phyloP scores from a whole-genome alignment of 2,888 invertebrate species.

The Sarcophaga subvicina region DNA sequence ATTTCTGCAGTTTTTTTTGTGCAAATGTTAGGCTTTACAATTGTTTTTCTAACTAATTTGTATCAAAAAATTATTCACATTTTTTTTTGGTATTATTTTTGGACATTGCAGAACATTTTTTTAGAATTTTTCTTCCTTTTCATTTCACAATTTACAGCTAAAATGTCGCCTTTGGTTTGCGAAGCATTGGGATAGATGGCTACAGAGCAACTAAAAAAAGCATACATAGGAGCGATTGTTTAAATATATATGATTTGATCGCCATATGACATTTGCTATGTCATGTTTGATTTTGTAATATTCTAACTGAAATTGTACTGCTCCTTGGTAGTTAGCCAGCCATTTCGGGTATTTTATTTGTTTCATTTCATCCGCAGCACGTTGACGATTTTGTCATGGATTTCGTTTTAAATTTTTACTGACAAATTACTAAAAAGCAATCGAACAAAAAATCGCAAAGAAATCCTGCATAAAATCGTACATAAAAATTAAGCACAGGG shows the following conservation, averaged over 20 bases:
- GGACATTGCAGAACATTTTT: neutral
- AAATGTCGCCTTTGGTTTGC: neutral
- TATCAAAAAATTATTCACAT: too few species aligned
- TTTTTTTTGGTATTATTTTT: too few species aligned
- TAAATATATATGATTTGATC: slow-evolving; percentile 52
- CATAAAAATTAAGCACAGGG: neutral
- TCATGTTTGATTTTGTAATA: slow-evolving; percentile 42
- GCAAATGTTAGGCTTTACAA: too few species aligned
- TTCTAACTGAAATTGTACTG: slow-evolving; percentile 48
- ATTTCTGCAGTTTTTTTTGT: too few species aligned
- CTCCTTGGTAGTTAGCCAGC: neutral
- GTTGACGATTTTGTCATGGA: slow-evolving; percentile 47
- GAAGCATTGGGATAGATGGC: too few species aligned
- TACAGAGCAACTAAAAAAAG: too few species aligned
- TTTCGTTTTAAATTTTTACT: slow-evolving; percentile 43
- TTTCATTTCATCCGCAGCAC: neutral
- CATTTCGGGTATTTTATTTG: too few species aligned
- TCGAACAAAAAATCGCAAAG: neutral
- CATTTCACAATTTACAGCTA: too few species aligned
- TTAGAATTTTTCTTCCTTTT: neutral
- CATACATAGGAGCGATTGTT: neutral
- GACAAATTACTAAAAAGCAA: slow-evolving; percentile 46
- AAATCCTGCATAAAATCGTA: too few species aligned
- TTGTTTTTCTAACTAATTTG: too few species aligned
- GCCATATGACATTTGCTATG: slow-evolving; percentile 43